These are phyloP conservation scores for Crypturellus undulatus DNA, from an alignment of 2,113 vertebrate species.

Conservation along the genomic window DNA sequence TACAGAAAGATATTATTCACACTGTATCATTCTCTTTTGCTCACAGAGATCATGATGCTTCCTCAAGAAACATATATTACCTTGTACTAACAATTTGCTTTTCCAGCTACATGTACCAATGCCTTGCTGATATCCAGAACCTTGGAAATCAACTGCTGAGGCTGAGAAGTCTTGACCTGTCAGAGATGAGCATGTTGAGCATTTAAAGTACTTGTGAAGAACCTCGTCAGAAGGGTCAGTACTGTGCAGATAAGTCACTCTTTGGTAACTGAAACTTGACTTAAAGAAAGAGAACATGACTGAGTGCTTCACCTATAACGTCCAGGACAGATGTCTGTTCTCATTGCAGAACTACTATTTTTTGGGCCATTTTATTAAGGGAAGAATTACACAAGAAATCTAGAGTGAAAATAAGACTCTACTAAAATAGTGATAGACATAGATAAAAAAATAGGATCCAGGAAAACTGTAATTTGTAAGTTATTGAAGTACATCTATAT, in stretches of 20 bases:
- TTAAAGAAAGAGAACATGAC: neutral
- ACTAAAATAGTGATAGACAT: rapidly evolving
- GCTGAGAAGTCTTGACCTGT: neutral
- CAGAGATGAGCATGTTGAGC: neutral
- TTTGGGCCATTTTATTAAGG: neutral
- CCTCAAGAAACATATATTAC: neutral
- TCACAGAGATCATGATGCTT: neutral
- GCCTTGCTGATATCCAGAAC: neutral
- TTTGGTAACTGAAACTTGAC: neutral
- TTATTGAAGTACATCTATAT: neutral
- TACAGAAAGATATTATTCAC: neutral
- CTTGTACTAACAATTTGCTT: neutral
- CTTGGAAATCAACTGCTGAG: neutral
- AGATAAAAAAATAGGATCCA: neutral
- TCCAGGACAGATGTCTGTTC: neutral
- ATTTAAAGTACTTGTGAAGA: neutral
- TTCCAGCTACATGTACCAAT: neutral
- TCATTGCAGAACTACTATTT: neutral
- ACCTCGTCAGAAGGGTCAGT: neutral
- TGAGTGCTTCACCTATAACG: neutral
- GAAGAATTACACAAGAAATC: neutral
- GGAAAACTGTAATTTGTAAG: neutral
- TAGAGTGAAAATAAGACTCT: neutral
- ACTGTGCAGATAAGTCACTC: neutral
- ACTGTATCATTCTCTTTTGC: neutral